A percentile compares a stretch with the other conserved stretches of the same genome.
These are phyloP conservation scores for Macrotus californicus DNA, from an alignment of 2,113 vertebrate genomes.

Conservation along the genomic window DNA sequence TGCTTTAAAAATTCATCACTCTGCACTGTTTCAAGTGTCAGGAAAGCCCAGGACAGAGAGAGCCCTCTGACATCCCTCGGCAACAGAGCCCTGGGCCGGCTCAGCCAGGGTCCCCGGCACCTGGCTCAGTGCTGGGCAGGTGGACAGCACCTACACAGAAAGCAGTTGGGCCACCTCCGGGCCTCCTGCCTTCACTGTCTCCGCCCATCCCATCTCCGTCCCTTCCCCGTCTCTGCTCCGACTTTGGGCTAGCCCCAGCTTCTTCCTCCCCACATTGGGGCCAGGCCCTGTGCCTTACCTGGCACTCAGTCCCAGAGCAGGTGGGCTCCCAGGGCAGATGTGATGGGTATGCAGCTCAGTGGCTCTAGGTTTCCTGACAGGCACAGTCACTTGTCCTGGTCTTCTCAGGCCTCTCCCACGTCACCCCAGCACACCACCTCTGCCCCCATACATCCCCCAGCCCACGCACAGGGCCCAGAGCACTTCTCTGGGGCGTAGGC, in stretches of 20 bases:
- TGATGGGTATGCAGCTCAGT: background rate
- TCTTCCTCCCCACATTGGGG: background rate
- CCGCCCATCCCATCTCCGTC: background rate
- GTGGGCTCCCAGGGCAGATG: background rate
- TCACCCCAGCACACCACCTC: background rate
- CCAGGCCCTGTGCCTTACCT: background rate
- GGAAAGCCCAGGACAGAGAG: slow-evolving; percentile 74
- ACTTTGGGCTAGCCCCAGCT: background rate
- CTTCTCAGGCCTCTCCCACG: slow-evolving; percentile 62
- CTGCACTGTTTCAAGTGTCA: slow-evolving; percentile 84
- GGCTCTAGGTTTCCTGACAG: background rate
- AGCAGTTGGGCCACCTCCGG: background rate
- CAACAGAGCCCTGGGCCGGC: background rate
- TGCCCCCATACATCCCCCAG: no score
- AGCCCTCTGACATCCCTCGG: slow-evolving; percentile 70
- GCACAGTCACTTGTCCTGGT: slow-evolving; percentile 56
- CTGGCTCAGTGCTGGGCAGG: background rate
- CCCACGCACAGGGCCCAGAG: background rate
- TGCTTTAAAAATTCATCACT: slow-evolving; percentile 84
- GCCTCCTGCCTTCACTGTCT: background rate
- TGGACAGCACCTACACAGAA: background rate
- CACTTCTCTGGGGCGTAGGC: background rate
- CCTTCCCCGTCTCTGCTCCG: background rate
- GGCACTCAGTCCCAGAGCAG: background rate
- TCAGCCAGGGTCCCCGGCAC: background rate